Evolutionary conservation across 2,888 invertebrate species (phyloP).

Genomic region (Nemurella pictetii): DNA sequence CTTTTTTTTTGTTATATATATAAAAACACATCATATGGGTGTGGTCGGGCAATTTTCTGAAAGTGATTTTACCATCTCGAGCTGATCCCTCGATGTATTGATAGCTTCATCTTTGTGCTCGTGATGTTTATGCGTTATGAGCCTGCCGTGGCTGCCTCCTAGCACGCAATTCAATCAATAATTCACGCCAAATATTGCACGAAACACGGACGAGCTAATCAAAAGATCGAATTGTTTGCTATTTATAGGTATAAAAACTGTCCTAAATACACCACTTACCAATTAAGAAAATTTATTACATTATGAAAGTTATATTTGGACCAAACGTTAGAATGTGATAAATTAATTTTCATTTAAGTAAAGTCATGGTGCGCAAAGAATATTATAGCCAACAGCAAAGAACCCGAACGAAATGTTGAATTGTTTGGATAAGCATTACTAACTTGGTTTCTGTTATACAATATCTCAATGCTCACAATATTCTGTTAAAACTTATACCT

Average conservation of each 20-base stretch:
- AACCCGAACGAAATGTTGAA: not conserved
- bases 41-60: slow-evolving; percentile 29
- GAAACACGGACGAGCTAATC: not conserved
- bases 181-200: not conserved
- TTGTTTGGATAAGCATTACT: not conserved
- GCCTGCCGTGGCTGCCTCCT: not conserved
- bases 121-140: slow-evolving; percentile 1
- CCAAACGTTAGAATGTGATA: not conserved
- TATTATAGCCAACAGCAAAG: not conserved
- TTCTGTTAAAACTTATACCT: not conserved
- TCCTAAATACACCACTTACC: not conserved
- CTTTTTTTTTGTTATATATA: not conserved
- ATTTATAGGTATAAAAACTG: not conserved
- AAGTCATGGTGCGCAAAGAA: not conserved
- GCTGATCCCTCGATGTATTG: slow-evolving; percentile 12
- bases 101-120: slow-evolving; percentile 30
- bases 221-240: not conserved
- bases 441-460: no score
- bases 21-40: slow-evolving; percentile 32
- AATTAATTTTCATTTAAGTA: not conserved
- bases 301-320: not conserved
- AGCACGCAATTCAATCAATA: slow-evolving; percentile 6
- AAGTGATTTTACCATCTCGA: slow-evolving; percentile 18
- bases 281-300: not conserved
- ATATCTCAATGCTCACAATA: not conserved